Evolutionary conservation across 2,888 invertebrate genomes (phyloP).

Genomic region (Rotaria socialis): DNA sequence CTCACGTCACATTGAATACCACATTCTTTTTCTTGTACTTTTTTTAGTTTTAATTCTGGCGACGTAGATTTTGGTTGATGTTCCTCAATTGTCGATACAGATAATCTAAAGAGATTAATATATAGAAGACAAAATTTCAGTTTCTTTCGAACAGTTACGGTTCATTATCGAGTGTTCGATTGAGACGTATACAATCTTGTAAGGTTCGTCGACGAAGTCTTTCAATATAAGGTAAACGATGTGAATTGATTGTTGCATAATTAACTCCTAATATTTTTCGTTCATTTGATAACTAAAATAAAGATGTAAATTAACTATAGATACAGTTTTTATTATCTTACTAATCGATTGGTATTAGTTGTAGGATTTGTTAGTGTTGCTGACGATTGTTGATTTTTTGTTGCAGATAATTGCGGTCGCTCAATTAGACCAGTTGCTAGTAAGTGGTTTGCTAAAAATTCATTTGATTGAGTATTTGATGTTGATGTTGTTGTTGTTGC

Average conservation of each 20-base stretch:
- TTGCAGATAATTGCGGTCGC: neutral
- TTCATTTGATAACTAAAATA: neutral
- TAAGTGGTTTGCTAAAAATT: neutral
- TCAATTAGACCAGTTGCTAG: neutral
- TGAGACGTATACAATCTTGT: neutral
- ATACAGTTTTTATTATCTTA: too few relatives aligned
- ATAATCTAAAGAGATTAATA: neutral
- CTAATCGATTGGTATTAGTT: neutral
- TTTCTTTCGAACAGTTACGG: neutral
- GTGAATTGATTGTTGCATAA: conserved; percentile 20
- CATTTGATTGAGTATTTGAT: neutral
- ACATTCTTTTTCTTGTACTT: conserved; percentile 5
- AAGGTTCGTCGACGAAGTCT: conserved; percentile 25
- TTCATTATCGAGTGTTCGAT: conserved; percentile 5
- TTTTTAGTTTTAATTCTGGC: neutral
- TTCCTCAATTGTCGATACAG: neutral
- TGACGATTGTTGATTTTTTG: neutral
- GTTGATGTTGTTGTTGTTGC: neutral
- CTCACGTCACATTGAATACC: neutral
- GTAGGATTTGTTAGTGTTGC: neutral
- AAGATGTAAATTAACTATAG: neutral
- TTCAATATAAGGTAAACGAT: conserved; percentile 32
- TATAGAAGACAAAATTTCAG: too few relatives aligned
- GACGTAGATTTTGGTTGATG: neutral
- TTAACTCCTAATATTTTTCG: neutral